Percentiles rank a stretch among this genome's conserved stretches.
Conservation (phyloP, 2,888 invertebrate genomes). For the Elysia crispata region DNA sequence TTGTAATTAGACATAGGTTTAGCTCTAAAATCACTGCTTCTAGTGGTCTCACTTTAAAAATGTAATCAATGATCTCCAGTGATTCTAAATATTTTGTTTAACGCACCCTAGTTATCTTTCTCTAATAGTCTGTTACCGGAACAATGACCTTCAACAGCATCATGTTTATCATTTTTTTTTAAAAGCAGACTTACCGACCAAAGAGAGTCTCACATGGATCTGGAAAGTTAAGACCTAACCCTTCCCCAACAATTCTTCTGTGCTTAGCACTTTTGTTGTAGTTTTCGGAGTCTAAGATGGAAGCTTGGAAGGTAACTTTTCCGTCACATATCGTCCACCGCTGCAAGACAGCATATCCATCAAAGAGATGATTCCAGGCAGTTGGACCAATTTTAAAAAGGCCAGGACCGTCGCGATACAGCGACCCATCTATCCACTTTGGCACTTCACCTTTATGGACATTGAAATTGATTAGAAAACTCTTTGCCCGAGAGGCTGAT, state of each 20-base stretch:
- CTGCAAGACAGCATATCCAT: conserved; percentile 86
- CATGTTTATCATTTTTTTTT: too few relatives aligned
- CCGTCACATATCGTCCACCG: conserved; percentile 78
- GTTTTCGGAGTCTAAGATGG: conserved; percentile 85
- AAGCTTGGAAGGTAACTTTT: conserved; percentile 69
- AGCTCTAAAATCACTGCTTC: too few relatives aligned
- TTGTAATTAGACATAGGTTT: too few relatives aligned
- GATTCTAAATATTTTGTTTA: too few relatives aligned
- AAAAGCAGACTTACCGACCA: conserved; percentile 70
- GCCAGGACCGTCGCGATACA: conserved; percentile 85
- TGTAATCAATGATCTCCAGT: too few relatives aligned
- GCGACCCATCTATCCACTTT: conserved; percentile 64
- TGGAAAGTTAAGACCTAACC: conserved; percentile 89
- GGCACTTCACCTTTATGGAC: conserved; percentile 47
- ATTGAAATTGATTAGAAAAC: too few relatives aligned
- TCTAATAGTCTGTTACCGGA: too few relatives aligned
- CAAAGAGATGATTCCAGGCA: conserved; percentile 87
- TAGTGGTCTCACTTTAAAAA: too few relatives aligned
- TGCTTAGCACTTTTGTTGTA: conserved; percentile 84
- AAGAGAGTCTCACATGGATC: conserved; percentile 83
- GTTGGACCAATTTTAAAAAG: conserved; percentile 86
- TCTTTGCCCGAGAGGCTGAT: too few relatives aligned
- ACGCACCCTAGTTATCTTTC: too few relatives aligned
- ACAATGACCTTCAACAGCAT: too few relatives aligned
- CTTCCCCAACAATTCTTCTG: conserved; percentile 85